Percentiles rank a stretch among this genome's conserved stretches.
phyloP scores from a whole-genome alignment of 2,888 invertebrate species.

The Drosophila atroscutellata region DNA sequence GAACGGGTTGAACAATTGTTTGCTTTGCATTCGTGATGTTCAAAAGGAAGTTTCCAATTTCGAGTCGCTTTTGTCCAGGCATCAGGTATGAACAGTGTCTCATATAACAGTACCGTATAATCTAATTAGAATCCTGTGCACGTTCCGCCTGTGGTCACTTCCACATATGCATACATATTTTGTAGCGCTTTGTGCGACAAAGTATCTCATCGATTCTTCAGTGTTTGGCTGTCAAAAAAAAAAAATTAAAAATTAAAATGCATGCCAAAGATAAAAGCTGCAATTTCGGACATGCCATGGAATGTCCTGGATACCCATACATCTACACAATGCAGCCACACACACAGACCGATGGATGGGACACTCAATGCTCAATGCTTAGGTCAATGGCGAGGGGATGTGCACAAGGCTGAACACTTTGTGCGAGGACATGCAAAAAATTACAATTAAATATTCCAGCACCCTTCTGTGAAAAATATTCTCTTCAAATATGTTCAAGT shows the following conservation, averaged over 20 bases:
- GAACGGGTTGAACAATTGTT: conserved; percentile 20
- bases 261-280: conserved; percentile 45
- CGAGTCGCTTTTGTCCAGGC: not conserved
- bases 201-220: conserved; percentile 6
- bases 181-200: conserved; percentile 8
- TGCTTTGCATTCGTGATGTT: conserved; percentile 6
- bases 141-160: conserved; percentile 39
- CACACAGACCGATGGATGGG: not conserved
- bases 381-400: not conserved
- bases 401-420: not conserved
- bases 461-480: not conserved
- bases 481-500: not conserved
- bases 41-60: conserved; percentile 5
- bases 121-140: conserved; percentile 53
- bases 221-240: conserved; percentile 22
- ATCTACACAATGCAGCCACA: not conserved
- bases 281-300: conserved; percentile 32
- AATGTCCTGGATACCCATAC: conserved; percentile 22
- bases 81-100: not conserved
- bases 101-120: conserved; percentile 20
- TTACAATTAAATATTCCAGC: not conserved
- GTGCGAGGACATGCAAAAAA: not conserved
- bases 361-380: not conserved
- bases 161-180: not conserved
- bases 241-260: conserved; percentile 48